Base-by-base conservation (phyloP, 2,888 invertebrate species). In the Hipparchia semele region DNA sequence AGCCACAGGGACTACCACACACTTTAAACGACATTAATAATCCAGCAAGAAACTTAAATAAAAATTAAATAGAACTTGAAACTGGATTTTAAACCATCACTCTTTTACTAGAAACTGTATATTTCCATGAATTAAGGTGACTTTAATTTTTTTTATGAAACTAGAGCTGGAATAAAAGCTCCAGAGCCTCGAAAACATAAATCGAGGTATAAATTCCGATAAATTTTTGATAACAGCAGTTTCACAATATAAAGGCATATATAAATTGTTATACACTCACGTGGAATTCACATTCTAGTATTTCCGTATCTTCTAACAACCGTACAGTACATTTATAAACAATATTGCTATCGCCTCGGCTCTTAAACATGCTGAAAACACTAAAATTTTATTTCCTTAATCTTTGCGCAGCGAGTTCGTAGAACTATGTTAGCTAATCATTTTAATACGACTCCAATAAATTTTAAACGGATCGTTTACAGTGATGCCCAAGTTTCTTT, bases 221-320 rank as follows among this genome's bases (percentile, higher is more conserved):
- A 23, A 64, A 64, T 64, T 23, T 51, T 0, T 49, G 51, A 10
- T 23, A 1, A 8, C 23, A 51, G 5, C 5, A 49, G 49, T 64
- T 49, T 49, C 23, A 13, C 10, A 3, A 13, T 13, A 46, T 49
- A n/a, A 51, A 13, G 64, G 51, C 23, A 23, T 64, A 64, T 3
- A 23, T 23, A 23, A 7, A 51, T 0, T 62, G 12, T 23, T 65
- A 12, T 6, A 53, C 46, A 91, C 94, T 89, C 78, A 94, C 94
- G 81, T 98, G 98, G 95, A 98, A 98, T 95, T 98, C 98, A 90
- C 97, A 98, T 95, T 98, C 97, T 86, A 98, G 94, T 85, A 98
- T 96, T 94, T 98, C 98, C 80, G 97, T 96, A 94, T 98, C 98
- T 92, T 98, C 98, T 84, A 98, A 94, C 79, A 98, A 95, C 84